A percentile compares a stretch with the other conserved stretches of the same genome.
Conservation (phyloP, 2,113 vertebrate genomes). For the Orthonyx spaldingii region DNA sequence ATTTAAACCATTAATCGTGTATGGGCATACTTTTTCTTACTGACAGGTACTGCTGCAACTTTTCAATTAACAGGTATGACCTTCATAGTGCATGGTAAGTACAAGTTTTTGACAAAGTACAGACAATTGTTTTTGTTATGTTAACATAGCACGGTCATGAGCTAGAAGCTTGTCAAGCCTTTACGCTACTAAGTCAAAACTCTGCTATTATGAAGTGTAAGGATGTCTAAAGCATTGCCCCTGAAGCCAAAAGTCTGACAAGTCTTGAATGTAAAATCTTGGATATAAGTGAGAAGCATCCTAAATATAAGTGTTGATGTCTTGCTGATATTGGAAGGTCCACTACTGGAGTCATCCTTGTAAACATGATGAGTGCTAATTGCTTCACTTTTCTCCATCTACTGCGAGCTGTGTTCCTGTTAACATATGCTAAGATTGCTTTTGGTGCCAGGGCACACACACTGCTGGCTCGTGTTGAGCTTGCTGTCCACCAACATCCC, state of each 20-base stretch:
- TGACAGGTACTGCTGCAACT: background rate
- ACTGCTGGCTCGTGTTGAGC: background rate
- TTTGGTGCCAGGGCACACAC: background rate
- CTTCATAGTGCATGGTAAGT: background rate
- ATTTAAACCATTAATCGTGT: background rate
- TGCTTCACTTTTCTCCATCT: background rate
- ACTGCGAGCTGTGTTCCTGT: background rate
- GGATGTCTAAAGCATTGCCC: background rate
- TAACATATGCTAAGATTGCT: background rate
- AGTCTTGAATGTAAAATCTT: background rate
- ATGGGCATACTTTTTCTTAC: background rate
- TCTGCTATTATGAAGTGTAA: background rate
- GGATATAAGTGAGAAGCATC: background rate
- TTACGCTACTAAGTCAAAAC: background rate
- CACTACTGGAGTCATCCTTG: background rate
- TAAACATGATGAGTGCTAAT: background rate
- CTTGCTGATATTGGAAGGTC: background rate
- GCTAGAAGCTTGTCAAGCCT: background rate
- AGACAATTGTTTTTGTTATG: background rate
- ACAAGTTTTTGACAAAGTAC: background rate
- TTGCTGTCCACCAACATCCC: background rate
- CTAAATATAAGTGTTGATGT: background rate
- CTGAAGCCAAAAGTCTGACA: background rate
- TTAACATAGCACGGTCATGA: background rate
- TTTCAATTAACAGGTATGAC: background rate